Conservation (phyloP, 2,797 vertebrate genomes). For the Trichosurus vulpecula region DNA sequence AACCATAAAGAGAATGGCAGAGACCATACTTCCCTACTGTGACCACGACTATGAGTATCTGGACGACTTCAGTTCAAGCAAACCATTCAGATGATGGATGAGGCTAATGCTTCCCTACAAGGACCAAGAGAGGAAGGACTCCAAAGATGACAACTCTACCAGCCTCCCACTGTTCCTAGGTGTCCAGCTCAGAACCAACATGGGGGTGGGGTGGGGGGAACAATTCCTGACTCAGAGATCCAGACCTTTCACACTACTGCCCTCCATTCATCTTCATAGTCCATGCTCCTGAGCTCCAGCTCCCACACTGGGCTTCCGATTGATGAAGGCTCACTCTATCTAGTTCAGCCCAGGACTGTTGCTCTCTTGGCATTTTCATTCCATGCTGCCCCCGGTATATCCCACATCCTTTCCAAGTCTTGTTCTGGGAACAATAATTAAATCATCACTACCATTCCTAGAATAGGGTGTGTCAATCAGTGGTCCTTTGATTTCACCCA, state of each 20-base stretch:
- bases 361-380: not conserved
- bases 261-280: not conserved
- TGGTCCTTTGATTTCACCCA: not conserved
- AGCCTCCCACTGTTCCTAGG: not conserved
- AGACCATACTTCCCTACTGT: constrained; percentile 76
- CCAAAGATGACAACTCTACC: not conserved
- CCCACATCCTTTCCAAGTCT: not conserved
- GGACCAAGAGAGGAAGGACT: not conserved
- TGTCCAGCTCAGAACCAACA: not conserved
- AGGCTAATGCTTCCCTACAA: not conserved
- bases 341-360: not conserved
- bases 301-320: not conserved
- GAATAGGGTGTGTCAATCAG: not conserved
- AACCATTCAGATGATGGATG: not conserved
- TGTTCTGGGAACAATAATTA: not conserved
- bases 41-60: not conserved
- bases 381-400: not conserved
- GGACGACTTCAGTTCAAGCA: too few species aligned
- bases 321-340: not conserved
- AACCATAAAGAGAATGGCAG: constrained; percentile 71
- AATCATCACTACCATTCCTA: not conserved
- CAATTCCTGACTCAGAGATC: not conserved
- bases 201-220: not conserved
- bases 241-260: not conserved
- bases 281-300: not conserved